Conservation (phyloP, 2,113 vertebrate species). For the Chauna torquata region DNA sequence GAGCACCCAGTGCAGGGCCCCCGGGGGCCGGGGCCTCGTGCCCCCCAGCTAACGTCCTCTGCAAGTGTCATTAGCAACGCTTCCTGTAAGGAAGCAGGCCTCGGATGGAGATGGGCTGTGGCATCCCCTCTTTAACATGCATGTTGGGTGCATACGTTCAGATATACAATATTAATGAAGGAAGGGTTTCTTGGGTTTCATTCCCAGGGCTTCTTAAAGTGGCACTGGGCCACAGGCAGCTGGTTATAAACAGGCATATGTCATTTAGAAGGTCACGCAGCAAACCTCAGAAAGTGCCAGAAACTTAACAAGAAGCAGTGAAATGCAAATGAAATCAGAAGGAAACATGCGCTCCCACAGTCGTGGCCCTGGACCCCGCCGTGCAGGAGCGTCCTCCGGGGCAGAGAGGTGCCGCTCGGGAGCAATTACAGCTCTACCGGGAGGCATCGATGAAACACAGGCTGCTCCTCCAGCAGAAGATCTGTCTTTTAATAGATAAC, state of each 20-base stretch:
- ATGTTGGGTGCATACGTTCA: not conserved
- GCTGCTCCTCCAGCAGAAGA: not conserved
- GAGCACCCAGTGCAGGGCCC: not conserved
- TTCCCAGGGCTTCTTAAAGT: not conserved
- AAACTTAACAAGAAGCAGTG: not conserved
- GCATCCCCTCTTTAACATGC: not conserved
- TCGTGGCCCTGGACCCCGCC: accelerated
- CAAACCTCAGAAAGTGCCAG: not conserved
- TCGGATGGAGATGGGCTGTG: not conserved
- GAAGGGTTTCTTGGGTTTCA: not conserved
- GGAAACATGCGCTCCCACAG: accelerated
- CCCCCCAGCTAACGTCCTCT: not conserved
- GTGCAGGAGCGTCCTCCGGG: not conserved
- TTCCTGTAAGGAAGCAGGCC: not conserved
- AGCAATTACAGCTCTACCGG: accelerated
- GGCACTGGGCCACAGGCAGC: not conserved
- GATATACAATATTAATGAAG: not conserved
- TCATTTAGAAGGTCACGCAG: not conserved
- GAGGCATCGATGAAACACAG: accelerated
- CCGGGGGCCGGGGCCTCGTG: not conserved
- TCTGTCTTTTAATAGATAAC: not conserved
- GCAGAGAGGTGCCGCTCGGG: not conserved
- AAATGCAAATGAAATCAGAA: not conserved
- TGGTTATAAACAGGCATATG: not conserved
- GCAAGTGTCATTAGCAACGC: not conserved